Conservation (phyloP, 92 coral and sea anemone species). For the Phenganax subtilis region DNA sequence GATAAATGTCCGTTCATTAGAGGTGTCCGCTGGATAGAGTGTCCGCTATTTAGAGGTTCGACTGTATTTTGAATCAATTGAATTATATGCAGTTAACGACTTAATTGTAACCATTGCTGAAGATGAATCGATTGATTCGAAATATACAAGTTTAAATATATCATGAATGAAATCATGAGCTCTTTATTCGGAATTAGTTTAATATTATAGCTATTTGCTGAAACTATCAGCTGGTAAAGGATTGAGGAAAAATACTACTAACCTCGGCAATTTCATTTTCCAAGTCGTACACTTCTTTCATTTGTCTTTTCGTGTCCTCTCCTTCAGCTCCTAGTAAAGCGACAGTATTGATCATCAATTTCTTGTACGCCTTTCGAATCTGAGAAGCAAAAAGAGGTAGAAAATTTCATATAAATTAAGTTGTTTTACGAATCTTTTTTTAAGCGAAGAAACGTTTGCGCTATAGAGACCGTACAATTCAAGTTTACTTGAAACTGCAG, state of each 20-base stretch:
- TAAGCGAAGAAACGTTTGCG: background rate
- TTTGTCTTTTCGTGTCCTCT: conserved; percentile 51
- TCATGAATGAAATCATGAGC: no score
- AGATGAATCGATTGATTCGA: no score
- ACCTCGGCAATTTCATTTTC: conserved; percentile 63
- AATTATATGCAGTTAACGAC: no score
- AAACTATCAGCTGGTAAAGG: no score
- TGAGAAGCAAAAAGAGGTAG: conserved; percentile 3
- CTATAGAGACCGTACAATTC: background rate
- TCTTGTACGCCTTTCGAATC: conserved; percentile 68
- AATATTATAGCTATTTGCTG: no score
- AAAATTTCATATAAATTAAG: background rate
- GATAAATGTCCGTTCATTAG: no score
- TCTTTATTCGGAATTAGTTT: no score
- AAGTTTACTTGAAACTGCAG: background rate
- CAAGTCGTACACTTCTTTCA: conserved; percentile 64
- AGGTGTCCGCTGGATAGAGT: no score
- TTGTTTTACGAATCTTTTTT: background rate
- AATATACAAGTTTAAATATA: no score
- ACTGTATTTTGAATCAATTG: no score
- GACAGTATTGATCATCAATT: conserved; percentile 54
- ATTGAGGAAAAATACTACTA: background rate
- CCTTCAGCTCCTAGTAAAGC: conserved; percentile 51
- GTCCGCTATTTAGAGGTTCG: no score
- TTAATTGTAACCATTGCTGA: no score